Evolutionary conservation across 2,113 vertebrate species (phyloP).

Genomic region (Protobothrops flavoviridis): DNA sequence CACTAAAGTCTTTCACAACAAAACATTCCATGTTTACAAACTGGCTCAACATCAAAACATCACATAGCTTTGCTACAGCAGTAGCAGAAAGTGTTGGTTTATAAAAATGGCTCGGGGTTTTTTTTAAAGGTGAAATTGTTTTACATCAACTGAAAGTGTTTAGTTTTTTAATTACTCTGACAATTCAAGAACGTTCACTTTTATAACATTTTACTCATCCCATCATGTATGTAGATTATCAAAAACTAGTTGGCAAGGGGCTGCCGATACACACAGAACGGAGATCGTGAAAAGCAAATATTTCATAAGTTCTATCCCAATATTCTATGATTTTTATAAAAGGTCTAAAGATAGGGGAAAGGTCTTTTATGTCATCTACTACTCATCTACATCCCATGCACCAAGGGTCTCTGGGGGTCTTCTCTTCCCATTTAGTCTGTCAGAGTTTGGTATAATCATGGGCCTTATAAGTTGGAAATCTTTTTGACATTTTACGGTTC

Average conservation of each 20-base stretch:
- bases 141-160: neutral
- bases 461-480: neutral
- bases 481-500: neutral
- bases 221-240: neutral
- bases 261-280: too few relatives aligned
- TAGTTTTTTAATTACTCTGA: constrained; percentile 38
- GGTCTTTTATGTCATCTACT: neutral
- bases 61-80: constrained; percentile 15
- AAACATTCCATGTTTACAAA: constrained; percentile 93
- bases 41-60: constrained; percentile 70
- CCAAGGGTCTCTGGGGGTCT: too few relatives aligned
- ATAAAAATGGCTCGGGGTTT: constrained; percentile 25
- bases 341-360: neutral
- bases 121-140: constrained; percentile 1
- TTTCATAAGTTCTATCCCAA: neutral
- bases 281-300: too few relatives aligned
- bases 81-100: constrained; percentile 47
- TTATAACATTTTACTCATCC: constrained; percentile 27
- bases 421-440: neutral
- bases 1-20: constrained; percentile 89
- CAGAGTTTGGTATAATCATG: neutral
- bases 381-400: neutral
- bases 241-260: neutral
- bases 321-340: neutral
- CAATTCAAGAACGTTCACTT: constrained; percentile 36